A percentile compares a stretch with the other conserved stretches of the same genome.
These are phyloP conservation scores for Chroicocephalus ridibundus DNA, from an alignment of 2,113 vertebrate species.

Conservation along the genomic window DNA sequence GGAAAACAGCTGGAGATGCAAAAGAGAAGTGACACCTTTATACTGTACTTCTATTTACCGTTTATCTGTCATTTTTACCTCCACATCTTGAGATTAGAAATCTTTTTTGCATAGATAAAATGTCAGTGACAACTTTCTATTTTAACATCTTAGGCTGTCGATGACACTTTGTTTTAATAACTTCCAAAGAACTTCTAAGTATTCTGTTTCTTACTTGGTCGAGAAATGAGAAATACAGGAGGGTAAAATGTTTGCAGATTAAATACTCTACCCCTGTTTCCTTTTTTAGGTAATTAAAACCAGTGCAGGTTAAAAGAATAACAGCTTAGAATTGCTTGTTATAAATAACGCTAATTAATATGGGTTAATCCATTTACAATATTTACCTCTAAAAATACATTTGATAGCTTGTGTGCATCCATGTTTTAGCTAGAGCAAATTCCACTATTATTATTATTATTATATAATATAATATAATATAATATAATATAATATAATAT, in stretches of 20 bases:
- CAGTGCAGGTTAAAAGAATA: background rate
- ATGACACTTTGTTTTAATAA: slow-evolving; percentile 47
- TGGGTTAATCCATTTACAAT: background rate
- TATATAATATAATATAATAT: background rate
- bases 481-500: too few species aligned
- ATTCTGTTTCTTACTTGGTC: background rate
- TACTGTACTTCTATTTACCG: slow-evolving; percentile 21
- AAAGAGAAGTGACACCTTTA: slow-evolving; percentile 48
- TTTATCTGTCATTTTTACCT: slow-evolving; percentile 47
- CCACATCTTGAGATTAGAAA: slow-evolving; percentile 26
- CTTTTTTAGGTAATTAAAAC: background rate
- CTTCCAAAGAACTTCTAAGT: slow-evolving; percentile 26
- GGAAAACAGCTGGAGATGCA: slow-evolving; percentile 36
- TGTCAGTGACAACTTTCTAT: slow-evolving; percentile 37
- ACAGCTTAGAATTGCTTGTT: background rate
- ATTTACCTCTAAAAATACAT: background rate
- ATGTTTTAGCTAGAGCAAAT: background rate
- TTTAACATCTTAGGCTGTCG: slow-evolving; percentile 23
- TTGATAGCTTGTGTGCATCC: background rate
- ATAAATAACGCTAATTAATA: background rate
- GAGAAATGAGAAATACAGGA: background rate
- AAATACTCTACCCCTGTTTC: background rate
- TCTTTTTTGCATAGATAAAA: slow-evolving; percentile 39
- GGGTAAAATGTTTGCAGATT: background rate
- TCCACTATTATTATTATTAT: background rate